Percentiles rank a stretch among this genome's conserved stretches.
Conservation (phyloP, 2,888 invertebrate genomes). For the Scotopteryx bipunctaria region DNA sequence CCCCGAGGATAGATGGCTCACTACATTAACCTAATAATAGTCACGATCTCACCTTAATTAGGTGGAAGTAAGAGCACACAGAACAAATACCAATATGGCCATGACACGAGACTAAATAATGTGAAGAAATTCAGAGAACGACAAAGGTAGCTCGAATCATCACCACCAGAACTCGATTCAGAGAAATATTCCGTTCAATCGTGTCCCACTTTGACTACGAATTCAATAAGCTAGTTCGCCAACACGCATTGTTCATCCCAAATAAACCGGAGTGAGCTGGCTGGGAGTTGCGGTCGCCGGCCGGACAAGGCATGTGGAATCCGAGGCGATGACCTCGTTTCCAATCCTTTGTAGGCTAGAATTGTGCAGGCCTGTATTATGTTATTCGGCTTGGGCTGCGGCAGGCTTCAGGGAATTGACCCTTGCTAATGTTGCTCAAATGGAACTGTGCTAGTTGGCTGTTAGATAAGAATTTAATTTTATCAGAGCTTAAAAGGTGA, state of each 20-base stretch:
- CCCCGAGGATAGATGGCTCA: slow-evolving; percentile 6
- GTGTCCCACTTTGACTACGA: neutral
- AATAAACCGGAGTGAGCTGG: slow-evolving; percentile 4
- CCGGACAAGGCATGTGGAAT: slow-evolving; percentile 29
- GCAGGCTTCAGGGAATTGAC: slow-evolving; percentile 29
- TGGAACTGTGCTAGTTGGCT: slow-evolving; percentile 16
- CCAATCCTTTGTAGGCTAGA: slow-evolving; percentile 35
- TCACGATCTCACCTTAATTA: neutral
- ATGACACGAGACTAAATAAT: no score
- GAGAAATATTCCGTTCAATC: neutral
- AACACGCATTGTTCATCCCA: neutral
- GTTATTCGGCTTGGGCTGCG: slow-evolving; percentile 20
- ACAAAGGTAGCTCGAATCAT: no score
- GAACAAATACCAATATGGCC: no score
- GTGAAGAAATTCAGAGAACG: no score
- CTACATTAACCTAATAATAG: neutral
- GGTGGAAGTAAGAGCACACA: no score
- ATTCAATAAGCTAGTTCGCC: neutral
- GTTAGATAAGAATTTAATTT: slow-evolving; percentile 16
- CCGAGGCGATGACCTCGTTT: slow-evolving; percentile 33
- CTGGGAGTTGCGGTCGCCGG: slow-evolving; percentile 5
- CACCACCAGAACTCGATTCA: no score
- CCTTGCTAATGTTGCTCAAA: slow-evolving; percentile 25
- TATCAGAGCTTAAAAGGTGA: slow-evolving; percentile 2
- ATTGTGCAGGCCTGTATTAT: slow-evolving; percentile 33